Percentiles rank a stretch among this genome's conserved stretches.
These are phyloP conservation scores for Tetropium fuscum DNA, from an alignment of 2,888 invertebrate genomes.

Conservation along the genomic window DNA sequence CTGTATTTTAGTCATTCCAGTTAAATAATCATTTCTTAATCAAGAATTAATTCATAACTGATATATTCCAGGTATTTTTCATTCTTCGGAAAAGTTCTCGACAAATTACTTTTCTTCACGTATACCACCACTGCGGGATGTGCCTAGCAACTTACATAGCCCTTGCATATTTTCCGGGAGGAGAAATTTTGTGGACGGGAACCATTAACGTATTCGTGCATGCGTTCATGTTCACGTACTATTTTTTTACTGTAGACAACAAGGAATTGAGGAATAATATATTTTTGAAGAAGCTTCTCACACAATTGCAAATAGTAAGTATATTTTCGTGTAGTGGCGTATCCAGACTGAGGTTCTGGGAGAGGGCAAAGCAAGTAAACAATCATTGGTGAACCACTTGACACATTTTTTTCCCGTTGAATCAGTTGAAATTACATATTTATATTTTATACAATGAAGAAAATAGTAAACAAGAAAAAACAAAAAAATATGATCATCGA, in stretches of 20 bases:
- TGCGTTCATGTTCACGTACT: constrained; percentile 82
- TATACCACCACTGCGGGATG: constrained; percentile 87
- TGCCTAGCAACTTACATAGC: constrained; percentile 74
- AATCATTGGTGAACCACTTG: too few species aligned
- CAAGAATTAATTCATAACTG: too few species aligned
- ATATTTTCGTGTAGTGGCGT: too few species aligned
- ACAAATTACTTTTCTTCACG: constrained; percentile 85
- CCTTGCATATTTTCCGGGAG: constrained; percentile 73
- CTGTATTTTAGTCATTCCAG: too few species aligned
- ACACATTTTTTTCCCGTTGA: too few species aligned
- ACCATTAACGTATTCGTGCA: constrained; percentile 80
- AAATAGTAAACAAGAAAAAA: too few species aligned
- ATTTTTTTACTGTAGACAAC: constrained; percentile 78
- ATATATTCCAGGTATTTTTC: constrained; percentile 76
- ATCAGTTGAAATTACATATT: too few species aligned
- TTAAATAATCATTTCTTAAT: too few species aligned
- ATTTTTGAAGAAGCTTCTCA: constrained; percentile 87
- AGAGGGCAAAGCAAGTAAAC: too few species aligned
- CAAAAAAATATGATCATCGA: too few species aligned
- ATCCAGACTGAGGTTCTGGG: too few species aligned
- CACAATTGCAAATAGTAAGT: constrained; percentile 79
- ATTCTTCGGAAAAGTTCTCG: constrained; percentile 85
- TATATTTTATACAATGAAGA: too few species aligned
- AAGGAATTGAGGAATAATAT: constrained; percentile 75
- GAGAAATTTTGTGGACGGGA: constrained; percentile 74